Percentiles rank a stretch among this genome's conserved stretches.
Conservation (phyloP, 1,140 invertebrate genomes). For the Lutraria rhynchaena region DNA sequence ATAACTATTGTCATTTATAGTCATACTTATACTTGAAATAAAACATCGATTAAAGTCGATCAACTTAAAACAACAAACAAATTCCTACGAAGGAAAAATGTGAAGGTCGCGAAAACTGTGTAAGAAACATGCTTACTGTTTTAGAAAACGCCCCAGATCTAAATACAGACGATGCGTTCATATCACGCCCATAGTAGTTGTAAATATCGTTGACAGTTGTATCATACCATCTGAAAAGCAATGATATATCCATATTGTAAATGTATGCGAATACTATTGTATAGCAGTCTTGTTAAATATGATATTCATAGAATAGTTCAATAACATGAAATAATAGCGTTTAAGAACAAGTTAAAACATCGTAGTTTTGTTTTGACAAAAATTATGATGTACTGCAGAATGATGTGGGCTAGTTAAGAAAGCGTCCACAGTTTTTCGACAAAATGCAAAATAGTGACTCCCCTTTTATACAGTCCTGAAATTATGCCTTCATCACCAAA, state of each 20-base stretch:
- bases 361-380: too few relatives aligned
- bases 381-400: too few relatives aligned
- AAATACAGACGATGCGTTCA: conserved; percentile 42
- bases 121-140: conserved; percentile 18
- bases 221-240: conserved; percentile 49
- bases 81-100: neutral
- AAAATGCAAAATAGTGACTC: too few relatives aligned
- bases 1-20: neutral
- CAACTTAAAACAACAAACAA: neutral
- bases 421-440: too few relatives aligned
- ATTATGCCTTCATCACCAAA: too few relatives aligned
- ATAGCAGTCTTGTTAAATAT: too few relatives aligned
- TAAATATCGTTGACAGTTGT: conserved; percentile 49
- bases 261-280: too few relatives aligned
- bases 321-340: too few relatives aligned
- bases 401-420: too few relatives aligned
- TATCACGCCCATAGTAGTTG: conserved; percentile 22
- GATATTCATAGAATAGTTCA: too few relatives aligned
- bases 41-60: neutral
- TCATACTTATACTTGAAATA: neutral
- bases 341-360: too few relatives aligned
- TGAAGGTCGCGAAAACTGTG: neutral
- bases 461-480: too few relatives aligned
- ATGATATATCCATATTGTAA: neutral
- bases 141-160: neutral